A percentile compares a stretch with the other conserved stretches of the same genome.
phyloP scores from a whole-genome alignment of 2,797 vertebrate species.

The Lepidocolaptes lacrymiger region DNA sequence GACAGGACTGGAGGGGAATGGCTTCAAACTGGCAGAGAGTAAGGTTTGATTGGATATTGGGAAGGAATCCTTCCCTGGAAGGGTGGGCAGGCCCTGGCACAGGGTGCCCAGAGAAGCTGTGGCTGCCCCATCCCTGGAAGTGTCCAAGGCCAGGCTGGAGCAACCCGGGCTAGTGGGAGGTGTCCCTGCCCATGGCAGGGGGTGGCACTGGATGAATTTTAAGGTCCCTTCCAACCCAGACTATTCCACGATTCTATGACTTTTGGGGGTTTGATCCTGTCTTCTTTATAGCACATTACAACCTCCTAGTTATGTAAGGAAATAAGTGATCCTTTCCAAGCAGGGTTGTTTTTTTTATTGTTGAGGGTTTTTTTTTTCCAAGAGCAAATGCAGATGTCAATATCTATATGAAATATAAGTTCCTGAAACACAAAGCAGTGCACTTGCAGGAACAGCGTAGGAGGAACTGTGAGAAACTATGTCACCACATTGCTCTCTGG shows the following conservation, averaged over 20 bases:
- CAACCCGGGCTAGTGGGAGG: accelerated
- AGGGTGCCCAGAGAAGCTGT: background rate
- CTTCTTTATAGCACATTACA: background rate
- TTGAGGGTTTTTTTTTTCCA: background rate
- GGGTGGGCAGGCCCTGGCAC: background rate
- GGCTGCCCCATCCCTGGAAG: background rate
- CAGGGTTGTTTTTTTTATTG: too few relatives aligned
- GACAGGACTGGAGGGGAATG: background rate
- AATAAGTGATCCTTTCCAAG: background rate
- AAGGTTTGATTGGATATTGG: accelerated
- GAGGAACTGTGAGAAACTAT: slow-evolving; percentile 45
- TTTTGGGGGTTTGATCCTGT: background rate
- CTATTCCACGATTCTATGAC: background rate
- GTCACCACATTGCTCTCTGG: slow-evolving; percentile 35
- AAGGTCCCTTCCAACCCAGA: background rate
- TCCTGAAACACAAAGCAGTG: slow-evolving; percentile 37
- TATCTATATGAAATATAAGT: background rate
- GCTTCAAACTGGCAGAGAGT: background rate
- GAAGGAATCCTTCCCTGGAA: accelerated
- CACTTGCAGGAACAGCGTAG: slow-evolving; percentile 19
- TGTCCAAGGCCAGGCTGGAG: background rate
- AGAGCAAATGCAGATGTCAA: background rate
- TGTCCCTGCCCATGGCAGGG: background rate
- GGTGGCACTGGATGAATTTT: background rate
- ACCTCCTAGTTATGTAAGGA: background rate